Evolutionary conservation across 2,797 vertebrate genomes (phyloP).

Genomic region (Gymnoscopelus braueri): DNA sequence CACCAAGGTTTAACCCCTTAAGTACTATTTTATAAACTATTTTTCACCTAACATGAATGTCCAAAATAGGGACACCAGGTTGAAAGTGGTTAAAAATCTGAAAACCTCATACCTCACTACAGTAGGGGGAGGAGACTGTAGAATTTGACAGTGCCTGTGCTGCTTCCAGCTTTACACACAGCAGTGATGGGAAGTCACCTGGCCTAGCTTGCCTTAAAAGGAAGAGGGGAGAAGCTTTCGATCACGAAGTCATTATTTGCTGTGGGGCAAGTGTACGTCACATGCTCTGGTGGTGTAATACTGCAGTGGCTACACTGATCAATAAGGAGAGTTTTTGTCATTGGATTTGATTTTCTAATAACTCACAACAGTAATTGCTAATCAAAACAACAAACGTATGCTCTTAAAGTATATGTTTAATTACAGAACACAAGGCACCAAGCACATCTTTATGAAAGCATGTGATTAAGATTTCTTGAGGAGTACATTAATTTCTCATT

Average conservation of each 20-base stretch:
- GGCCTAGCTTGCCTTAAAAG: constrained; percentile 71
- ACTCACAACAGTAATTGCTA: background rate
- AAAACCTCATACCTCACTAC: constrained; percentile 37
- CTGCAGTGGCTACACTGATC: constrained; percentile 27
- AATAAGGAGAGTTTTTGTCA: no score
- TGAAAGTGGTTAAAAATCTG: constrained; percentile 11
- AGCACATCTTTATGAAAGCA: background rate
- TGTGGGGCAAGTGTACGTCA: constrained; percentile 43
- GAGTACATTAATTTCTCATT: background rate
- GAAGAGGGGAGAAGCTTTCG: constrained; percentile 45
- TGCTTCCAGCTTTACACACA: constrained; percentile 67
- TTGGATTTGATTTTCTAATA: no score
- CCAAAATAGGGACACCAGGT: no score
- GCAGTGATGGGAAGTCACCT: constrained; percentile 71
- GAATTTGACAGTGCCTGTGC: constrained; percentile 63
- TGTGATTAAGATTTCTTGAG: constrained; percentile 8
- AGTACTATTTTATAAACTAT: no score
- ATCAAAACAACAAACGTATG: constrained; percentile 10
- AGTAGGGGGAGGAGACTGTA: constrained; percentile 61
- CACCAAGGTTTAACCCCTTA: no score
- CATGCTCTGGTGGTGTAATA: constrained; percentile 31
- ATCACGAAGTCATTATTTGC: constrained; percentile 57
- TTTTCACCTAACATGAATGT: no score
- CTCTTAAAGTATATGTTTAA: background rate
- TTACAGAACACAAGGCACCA: constrained; percentile 2